Conservation (phyloP, 1,140 invertebrate species). For the Bombus huntii region DNA sequence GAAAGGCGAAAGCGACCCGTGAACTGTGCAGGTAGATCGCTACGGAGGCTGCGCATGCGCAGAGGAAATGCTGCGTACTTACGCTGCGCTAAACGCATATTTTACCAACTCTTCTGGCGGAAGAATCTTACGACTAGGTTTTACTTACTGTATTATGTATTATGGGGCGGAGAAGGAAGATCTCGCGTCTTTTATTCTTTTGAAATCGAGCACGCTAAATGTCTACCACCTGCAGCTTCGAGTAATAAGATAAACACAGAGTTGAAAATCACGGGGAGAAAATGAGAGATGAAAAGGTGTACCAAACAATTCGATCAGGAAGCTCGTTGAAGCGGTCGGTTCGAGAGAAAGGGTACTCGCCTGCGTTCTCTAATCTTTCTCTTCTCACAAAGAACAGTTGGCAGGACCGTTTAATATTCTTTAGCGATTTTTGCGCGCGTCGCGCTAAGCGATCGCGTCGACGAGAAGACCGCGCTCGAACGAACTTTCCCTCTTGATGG, state of each 20-base stretch:
- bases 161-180: not conserved
- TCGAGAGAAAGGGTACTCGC: conserved; percentile 13
- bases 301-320: conserved; percentile 10
- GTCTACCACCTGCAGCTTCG: conserved; percentile 19
- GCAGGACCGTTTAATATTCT: conserved; percentile 55
- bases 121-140: not conserved
- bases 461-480: conserved; percentile 26
- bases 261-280: not conserved
- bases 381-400: conserved; percentile 31
- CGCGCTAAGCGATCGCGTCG: not conserved
- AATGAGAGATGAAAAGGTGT: not conserved
- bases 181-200: not conserved
- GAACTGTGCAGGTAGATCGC: too few species aligned
- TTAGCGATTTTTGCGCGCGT: conserved; percentile 27
- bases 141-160: not conserved
- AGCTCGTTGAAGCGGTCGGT: not conserved
- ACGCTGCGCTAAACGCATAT: not conserved
- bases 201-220: not conserved
- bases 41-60: not conserved
- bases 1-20: conserved; percentile 20
- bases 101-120: not conserved
- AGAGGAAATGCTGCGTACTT: not conserved
- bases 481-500: conserved; percentile 67
- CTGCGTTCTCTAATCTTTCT: conserved; percentile 29
- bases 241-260: not conserved